A percentile compares a stretch with the other conserved stretches of the same genome.
Conservation (phyloP, 1,140 invertebrate genomes). For the Drosophila arawakana region DNA sequence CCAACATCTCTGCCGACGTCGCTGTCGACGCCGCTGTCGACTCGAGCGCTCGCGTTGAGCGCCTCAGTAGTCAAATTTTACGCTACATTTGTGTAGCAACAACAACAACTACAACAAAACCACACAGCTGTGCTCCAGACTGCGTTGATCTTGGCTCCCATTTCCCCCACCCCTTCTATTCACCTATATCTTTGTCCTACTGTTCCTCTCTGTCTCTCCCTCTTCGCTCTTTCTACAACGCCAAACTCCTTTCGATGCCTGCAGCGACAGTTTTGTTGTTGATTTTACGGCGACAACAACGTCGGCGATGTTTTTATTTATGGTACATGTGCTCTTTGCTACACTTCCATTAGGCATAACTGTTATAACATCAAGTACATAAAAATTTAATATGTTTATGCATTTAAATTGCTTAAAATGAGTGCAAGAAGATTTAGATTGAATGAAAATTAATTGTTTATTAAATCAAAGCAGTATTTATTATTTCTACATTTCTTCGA, state of each 20-base stretch:
- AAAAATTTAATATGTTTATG: background rate
- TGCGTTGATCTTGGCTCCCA: slow-evolving; percentile 29
- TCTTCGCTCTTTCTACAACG: background rate
- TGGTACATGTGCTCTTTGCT: slow-evolving; percentile 17
- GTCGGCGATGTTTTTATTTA: slow-evolving; percentile 33
- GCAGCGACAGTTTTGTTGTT: slow-evolving; percentile 19
- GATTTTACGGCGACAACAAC: slow-evolving; percentile 16
- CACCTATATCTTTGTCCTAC: slow-evolving; percentile 9
- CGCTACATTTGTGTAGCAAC: slow-evolving; percentile 36
- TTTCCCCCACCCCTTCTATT: background rate
- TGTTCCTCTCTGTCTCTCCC: background rate
- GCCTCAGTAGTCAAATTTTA: slow-evolving; percentile 48
- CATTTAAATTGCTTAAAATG: background rate
- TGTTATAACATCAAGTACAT: background rate
- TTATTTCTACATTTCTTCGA: no score
- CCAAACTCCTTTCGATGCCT: background rate
- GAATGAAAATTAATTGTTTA: no score
- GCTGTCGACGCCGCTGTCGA: slow-evolving; percentile 14
- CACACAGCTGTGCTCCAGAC: slow-evolving; percentile 25
- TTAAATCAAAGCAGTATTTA: no score
- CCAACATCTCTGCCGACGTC: slow-evolving; percentile 23
- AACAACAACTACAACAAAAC: slow-evolving; percentile 11
- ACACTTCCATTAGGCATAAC: background rate
- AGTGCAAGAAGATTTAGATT: background rate
- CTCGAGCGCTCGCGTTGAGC: background rate